Evolutionary conservation across 2,797 vertebrate genomes (phyloP), one percentile per base, ranked within the genome.

Genomic region (Agapornis canus): DNA sequence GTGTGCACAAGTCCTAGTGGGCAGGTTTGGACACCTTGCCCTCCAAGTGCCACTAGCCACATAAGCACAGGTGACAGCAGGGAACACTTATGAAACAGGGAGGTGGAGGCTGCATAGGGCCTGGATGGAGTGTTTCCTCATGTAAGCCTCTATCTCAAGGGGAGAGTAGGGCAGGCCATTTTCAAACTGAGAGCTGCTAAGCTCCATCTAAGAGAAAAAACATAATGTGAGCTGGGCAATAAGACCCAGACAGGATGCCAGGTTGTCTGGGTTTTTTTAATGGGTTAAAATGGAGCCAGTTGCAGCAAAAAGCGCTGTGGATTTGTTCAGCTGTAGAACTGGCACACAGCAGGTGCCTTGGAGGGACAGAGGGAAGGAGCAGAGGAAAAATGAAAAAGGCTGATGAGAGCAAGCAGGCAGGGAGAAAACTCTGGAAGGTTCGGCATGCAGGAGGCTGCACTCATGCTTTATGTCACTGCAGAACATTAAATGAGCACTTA

Each of bases 401-500:
- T 91, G 94, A 85, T 85, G 89, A 94, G 78, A 94, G 61, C 10
- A 6, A 95, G 86, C 86, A 88, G 82, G 47, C 77, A 70, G 92
- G 84, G 88, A 96, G 88, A 96, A 95, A 91, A 40, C 91, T 96
- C 94, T 96, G 87, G 94, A 97, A 96, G 90, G 61, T 96, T 91
- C 29, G 23, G 82, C 91, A 77, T 35, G 80, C 86, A 97, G 88
- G 78, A 54, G 2, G 77, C 93, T 92, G 91, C 84, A 71, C 84
- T 95, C 94, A 94, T 94, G 89, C 84, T 96, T 97, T 96, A 95
- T 97, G 95, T 95, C 94, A 81, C 91, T 86, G 96, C 94, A 96
- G 94, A 96, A 89, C 96, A 96, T 92, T 96, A 97, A 97, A 94
- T 75, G 80, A 93, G 80, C 95, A 93, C 96, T 97, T 96, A 94